Percentiles rank a stretch among this genome's conserved stretches.
phyloP scores from a whole-genome alignment of 2,888 invertebrate genomes.

The Eupithecia insigniata region DNA sequence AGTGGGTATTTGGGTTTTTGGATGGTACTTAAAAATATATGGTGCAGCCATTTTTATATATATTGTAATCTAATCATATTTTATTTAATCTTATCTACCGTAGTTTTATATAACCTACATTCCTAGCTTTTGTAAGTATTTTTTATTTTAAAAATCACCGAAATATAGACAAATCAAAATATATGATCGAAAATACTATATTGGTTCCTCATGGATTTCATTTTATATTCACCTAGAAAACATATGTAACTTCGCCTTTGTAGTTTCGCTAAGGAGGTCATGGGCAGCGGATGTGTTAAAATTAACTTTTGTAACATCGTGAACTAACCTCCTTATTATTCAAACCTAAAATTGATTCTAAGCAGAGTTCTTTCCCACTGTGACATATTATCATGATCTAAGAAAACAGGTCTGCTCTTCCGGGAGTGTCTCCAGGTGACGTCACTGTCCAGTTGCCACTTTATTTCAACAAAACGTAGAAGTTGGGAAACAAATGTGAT shows the following conservation, averaged over 20 bases:
- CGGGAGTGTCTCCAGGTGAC: too few species aligned
- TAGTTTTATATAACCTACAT: background rate
- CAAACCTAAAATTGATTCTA: background rate
- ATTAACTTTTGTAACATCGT: background rate
- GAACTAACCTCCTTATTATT: background rate
- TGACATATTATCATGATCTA: too few species aligned
- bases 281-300: background rate
- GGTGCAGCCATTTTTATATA: constrained; percentile 3
- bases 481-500: too few species aligned
- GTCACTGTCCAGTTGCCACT: too few species aligned
- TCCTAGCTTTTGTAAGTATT: background rate
- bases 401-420: too few species aligned
- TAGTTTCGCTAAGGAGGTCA: background rate
- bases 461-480: too few species aligned
- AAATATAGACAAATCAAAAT: too few species aligned
- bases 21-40: background rate
- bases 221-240: background rate
- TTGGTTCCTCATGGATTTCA: background rate
- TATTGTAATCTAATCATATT: background rate
- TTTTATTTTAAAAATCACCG: background rate
- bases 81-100: background rate
- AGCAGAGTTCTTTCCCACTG: background rate
- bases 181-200: background rate
- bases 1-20: background rate
- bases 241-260: background rate